Percentiles rank a stretch among this genome's conserved stretches.
phyloP scores from a whole-genome alignment of 1,140 invertebrate genomes.

The Thalassaphorura encarpata region DNA sequence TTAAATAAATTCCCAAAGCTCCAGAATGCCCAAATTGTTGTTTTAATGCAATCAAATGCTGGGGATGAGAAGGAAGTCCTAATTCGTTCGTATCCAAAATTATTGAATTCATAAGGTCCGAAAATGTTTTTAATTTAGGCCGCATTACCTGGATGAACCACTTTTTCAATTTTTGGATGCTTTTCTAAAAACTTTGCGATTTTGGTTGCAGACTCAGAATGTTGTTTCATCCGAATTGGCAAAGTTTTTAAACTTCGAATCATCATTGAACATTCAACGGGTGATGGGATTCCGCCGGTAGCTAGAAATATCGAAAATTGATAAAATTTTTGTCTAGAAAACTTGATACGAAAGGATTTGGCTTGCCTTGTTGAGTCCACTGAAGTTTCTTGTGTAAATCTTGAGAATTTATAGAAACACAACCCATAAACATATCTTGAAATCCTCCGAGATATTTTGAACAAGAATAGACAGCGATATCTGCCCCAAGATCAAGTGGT shows the following conservation, averaged over 20 bases:
- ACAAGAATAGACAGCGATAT: constrained; percentile 83
- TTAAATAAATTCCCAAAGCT: constrained; percentile 81
- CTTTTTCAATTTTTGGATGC: constrained; percentile 65
- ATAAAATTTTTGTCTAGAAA: no score
- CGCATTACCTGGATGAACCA: constrained; percentile 77
- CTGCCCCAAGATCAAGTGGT: constrained; percentile 81
- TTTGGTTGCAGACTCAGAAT: constrained; percentile 62
- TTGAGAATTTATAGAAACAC: constrained; percentile 61
- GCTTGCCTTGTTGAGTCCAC: constrained; percentile 81
- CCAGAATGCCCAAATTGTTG: constrained; percentile 87
- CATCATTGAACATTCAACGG: constrained; percentile 91
- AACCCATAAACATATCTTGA: constrained; percentile 95
- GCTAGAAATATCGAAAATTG: constrained; percentile 48
- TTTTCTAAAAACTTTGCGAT: constrained; percentile 70
- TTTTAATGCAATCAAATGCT: constrained; percentile 66
- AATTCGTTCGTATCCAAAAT: no score
- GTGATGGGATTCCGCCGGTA: constrained; percentile 83
- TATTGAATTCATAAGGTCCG: no score
- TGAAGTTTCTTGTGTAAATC: constrained; percentile 59
- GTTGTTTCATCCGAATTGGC: constrained; percentile 79
- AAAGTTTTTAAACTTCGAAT: constrained; percentile 92
- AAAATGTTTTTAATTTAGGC: no score
- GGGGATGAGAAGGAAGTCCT: constrained; percentile 79
- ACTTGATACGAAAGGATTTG: not conserved
- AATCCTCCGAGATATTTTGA: constrained; percentile 81